phyloP scores from a whole-genome alignment of 2,888 invertebrate genomes.

The Pelosia muscerda region DNA sequence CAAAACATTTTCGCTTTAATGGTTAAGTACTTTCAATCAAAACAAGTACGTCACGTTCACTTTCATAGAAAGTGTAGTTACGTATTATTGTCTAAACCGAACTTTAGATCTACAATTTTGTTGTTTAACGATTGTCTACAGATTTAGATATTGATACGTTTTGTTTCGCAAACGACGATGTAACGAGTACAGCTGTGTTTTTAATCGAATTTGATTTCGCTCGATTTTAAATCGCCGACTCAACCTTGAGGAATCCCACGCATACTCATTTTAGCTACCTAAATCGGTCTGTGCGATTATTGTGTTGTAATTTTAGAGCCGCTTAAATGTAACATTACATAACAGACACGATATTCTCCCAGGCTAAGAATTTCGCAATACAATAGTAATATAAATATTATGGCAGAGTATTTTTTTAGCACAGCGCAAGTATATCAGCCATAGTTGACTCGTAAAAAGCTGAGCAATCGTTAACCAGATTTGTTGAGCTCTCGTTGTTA shows the following conservation, averaged over 20 bases:
- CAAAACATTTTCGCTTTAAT: constrained; percentile 36
- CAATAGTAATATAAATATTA: constrained; percentile 25
- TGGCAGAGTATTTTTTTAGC: constrained; percentile 18
- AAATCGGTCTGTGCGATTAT: constrained; percentile 36
- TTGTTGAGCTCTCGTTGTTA: constrained; percentile 51
- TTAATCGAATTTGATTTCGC: constrained; percentile 26
- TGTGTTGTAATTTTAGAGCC: constrained; percentile 28
- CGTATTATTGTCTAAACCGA: constrained; percentile 24
- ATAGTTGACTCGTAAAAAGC: constrained; percentile 38
- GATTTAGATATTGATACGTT: constrained; percentile 11
- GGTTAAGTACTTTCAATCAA: constrained; percentile 36
- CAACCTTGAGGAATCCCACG: constrained; percentile 58
- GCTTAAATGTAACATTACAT: constrained; percentile 22
- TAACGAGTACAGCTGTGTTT: constrained; percentile 29
- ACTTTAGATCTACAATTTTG: constrained; percentile 29
- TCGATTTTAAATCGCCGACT: constrained; percentile 32
- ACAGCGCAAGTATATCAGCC: constrained; percentile 29
- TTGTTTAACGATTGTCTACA: constrained; percentile 12
- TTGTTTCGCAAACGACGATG: constrained; percentile 15
- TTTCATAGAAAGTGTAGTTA: constrained; percentile 33
- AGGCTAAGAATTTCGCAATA: constrained; percentile 27
- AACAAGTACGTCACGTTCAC: constrained; percentile 44
- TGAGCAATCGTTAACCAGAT: constrained; percentile 47
- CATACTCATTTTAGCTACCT: constrained; percentile 48
- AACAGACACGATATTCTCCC: constrained; percentile 23